Evolutionary conservation across 2,888 invertebrate species (phyloP), one percentile per base, ranked within the genome.

Genomic region (Reticulitermes lucifugus): DNA sequence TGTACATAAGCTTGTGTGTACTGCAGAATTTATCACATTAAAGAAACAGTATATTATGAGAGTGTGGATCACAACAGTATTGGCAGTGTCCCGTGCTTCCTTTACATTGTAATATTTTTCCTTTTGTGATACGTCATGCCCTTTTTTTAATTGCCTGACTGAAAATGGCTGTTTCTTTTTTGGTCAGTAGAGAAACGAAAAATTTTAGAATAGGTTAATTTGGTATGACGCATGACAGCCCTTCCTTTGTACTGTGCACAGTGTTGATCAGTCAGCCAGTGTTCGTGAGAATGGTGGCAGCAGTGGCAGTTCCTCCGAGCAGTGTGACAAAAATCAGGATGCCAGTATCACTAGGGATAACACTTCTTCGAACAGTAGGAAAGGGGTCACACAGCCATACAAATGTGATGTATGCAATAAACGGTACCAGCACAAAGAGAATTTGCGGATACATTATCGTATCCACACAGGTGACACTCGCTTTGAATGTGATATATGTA

Each of bases 401-500:
- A 65, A 65, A n/a, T 73, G 73, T 73, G 73, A 73, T 18, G 41
- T 41, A 18, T 73, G 73, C 21, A 41, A 21, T 29, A 73, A 73
- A 35, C 41, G 14, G 51, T 79, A 55, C 51, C 29, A 43, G n/a
- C 79, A 29, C 29, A 79, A 59, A 14, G 59, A 79, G 55, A 79
- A 79, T 51, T 55, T 79, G 21, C 9, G 59, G 22, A 79, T 43
- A 22, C 79, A 79, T n/a, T 46, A 55, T n/a, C 46, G 79, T 2
- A 22, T 59, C 9, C 85, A 85, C 65, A 85, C 73, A 10, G 79
- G 79, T 22, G 85, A 29, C 22, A 65, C 70, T 55, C 41, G 60
- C 1, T 70, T 65, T 35, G 14, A 41, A 1, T 85, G 85, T 46
- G 21, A 25, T n/a, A 25, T 83, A 12, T 85, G 85, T 25, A 35